These are phyloP conservation scores for Sanderia malayensis DNA, from an alignment of 30 jellyfish, hydroid and myxozoan species.

Conservation along the genomic window DNA sequence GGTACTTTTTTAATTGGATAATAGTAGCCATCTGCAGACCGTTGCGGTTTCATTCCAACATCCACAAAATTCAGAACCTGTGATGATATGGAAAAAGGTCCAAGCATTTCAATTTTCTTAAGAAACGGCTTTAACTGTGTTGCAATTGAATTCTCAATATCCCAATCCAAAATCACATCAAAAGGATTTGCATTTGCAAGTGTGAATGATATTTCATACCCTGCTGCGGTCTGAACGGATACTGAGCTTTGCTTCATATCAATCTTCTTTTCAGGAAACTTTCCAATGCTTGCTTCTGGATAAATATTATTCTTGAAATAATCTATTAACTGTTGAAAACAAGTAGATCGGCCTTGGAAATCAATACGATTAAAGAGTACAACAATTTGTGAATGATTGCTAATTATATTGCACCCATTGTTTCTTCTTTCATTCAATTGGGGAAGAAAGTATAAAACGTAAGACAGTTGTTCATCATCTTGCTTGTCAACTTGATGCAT, in stretches of 20 bases:
- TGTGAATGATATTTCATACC: conserved; percentile 62
- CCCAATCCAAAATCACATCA: conserved; percentile 64
- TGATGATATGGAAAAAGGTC: conserved; percentile 67
- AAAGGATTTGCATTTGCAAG: conserved; percentile 81
- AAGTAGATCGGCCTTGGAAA: not conserved
- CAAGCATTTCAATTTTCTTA: conserved; percentile 29
- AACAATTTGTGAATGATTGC: not conserved
- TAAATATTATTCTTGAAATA: not conserved
- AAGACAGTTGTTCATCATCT: not conserved
- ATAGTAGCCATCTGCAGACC: conserved; percentile 32
- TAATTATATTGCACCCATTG: not conserved
- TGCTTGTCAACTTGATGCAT: not conserved
- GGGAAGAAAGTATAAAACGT: not conserved
- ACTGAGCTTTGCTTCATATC: not conserved
- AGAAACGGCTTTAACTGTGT: conserved; percentile 44
- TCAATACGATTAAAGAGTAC: not conserved
- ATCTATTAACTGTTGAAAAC: not conserved
- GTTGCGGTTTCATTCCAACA: conserved; percentile 53
- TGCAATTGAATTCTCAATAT: conserved; percentile 41
- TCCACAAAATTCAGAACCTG: conserved; percentile 81
- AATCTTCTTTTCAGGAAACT: not conserved
- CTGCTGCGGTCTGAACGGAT: conserved; percentile 38
- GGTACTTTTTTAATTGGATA: conserved; percentile 58
- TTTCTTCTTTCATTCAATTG: not conserved
- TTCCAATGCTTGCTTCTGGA: not conserved